Percentiles rank a stretch among this genome's conserved stretches.
Evolutionary conservation across 2,888 invertebrate species (phyloP).

Genomic region (Vesta saturnalis): DNA sequence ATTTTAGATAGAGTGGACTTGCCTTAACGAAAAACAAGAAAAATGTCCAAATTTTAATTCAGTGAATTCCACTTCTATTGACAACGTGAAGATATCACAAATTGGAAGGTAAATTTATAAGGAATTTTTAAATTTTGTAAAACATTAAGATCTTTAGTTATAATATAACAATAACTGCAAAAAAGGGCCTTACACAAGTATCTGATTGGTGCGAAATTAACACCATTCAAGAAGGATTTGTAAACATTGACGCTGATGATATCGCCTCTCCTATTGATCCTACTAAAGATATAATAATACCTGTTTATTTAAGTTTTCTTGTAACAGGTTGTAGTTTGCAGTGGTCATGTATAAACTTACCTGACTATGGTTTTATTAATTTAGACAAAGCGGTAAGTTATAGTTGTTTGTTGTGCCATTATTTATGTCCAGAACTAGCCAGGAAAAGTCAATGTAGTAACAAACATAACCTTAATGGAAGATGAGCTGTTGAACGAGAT

Average conservation of each 20-base stretch:
- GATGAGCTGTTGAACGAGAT: conserved; percentile 32
- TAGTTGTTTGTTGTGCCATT: neutral
- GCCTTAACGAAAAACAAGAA: neutral
- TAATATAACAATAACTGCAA: conserved; percentile 16
- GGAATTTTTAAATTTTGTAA: neutral
- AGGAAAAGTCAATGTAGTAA: conserved; percentile 18
- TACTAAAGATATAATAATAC: conserved; percentile 18
- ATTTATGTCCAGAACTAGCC: conserved; percentile 1
- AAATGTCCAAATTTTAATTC: conserved; percentile 11
- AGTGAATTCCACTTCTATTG: conserved; percentile 1
- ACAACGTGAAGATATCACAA: neutral
- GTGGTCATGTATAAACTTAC: conserved; percentile 18
- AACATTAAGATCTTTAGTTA: conserved; percentile 11
- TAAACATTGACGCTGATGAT: conserved; percentile 23
- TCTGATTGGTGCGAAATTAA: conserved; percentile 12
- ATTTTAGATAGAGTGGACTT: conserved; percentile 23
- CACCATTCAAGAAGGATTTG: conserved; percentile 1
- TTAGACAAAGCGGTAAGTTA: conserved; percentile 10
- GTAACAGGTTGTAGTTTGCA: conserved; percentile 22
- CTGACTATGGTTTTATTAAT: conserved; percentile 14
- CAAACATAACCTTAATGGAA: conserved; percentile 22
- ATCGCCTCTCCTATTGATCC: conserved; percentile 22
- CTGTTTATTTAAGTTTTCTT: conserved; percentile 20
- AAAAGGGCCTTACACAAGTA: neutral
- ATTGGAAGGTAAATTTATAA: conserved; percentile 18